phyloP scores from a whole-genome alignment of 1,140 invertebrate species.

The Portunus trituberculatus region DNA sequence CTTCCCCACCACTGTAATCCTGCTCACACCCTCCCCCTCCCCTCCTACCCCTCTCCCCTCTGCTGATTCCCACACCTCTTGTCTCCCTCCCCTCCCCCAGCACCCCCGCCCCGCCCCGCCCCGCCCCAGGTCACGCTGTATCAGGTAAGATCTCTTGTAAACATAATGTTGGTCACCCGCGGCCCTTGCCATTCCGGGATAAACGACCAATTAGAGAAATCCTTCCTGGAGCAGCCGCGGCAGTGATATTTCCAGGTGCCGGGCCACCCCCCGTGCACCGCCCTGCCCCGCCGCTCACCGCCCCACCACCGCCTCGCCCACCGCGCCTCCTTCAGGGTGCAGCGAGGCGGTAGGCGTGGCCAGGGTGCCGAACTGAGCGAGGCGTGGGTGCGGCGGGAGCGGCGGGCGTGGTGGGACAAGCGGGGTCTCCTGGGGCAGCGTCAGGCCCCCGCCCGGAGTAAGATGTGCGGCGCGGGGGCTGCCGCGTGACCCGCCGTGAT shows the following conservation, averaged over 20 bases:
- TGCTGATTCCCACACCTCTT: conserved; percentile 23
- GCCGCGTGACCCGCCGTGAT: conserved; percentile 63
- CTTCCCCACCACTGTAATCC: background rate
- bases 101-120: background rate
- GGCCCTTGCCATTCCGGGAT: conserved; percentile 39
- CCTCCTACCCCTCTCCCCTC: background rate
- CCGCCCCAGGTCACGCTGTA: conserved; percentile 21
- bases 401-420: background rate
- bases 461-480: conserved; percentile 33
- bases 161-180: conserved; percentile 47
- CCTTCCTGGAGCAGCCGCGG: conserved; percentile 30
- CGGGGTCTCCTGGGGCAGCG: background rate
- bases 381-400: background rate
- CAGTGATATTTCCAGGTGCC: conserved; percentile 47
- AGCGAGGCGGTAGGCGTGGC: background rate
- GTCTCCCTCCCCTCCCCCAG: background rate
- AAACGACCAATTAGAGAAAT: conserved; percentile 66
- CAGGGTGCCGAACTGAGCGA: background rate
- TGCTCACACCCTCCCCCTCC: background rate
- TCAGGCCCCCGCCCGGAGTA: conserved; percentile 39
- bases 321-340: background rate
- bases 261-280: background rate
- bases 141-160: conserved; percentile 56
- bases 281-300: background rate
- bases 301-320: background rate